These are phyloP conservation scores for Malurus melanocephalus DNA, from an alignment of 2,113 vertebrate species.

Conservation along the genomic window DNA sequence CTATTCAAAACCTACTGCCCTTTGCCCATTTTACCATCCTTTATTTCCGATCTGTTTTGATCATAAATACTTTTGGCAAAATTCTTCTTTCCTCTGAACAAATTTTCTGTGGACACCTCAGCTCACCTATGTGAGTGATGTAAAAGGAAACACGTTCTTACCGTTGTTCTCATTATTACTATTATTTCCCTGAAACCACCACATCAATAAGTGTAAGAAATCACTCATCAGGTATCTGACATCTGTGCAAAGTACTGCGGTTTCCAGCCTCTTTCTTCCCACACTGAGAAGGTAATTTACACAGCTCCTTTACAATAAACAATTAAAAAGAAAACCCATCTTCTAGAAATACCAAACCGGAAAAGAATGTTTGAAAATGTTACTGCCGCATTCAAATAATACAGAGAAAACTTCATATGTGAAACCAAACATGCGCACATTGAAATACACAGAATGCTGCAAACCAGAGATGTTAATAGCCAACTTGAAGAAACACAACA, in stretches of 20 bases:
- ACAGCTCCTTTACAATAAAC: conserved; percentile 22
- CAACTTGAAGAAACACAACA: no score
- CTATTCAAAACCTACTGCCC: conserved; percentile 91
- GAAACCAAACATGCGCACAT: rapidly evolving
- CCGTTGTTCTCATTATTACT: not conserved
- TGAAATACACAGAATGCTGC: not conserved
- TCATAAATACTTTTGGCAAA: conserved; percentile 83
- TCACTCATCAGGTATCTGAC: conserved; percentile 71
- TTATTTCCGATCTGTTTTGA: conserved; percentile 78
- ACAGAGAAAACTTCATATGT: not conserved
- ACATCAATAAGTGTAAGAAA: conserved; percentile 77
- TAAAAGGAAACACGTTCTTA: conserved; percentile 30
- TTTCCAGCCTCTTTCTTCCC: conserved; percentile 74
- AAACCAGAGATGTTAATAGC: not conserved
- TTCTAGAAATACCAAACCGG: not conserved
- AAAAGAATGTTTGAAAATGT: not conserved
- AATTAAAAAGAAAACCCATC: not conserved
- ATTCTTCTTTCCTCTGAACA: conserved; percentile 69
- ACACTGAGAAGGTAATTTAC: conserved; percentile 53
- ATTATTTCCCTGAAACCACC: conserved; percentile 72
- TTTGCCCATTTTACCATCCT: conserved; percentile 77
- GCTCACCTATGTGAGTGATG: conserved; percentile 31
- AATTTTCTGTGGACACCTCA: conserved; percentile 56
- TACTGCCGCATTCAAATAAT: not conserved
- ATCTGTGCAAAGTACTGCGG: conserved; percentile 72